Conservation (phyloP, 2,797 vertebrate species). For the Pangasius krempfi region DNA sequence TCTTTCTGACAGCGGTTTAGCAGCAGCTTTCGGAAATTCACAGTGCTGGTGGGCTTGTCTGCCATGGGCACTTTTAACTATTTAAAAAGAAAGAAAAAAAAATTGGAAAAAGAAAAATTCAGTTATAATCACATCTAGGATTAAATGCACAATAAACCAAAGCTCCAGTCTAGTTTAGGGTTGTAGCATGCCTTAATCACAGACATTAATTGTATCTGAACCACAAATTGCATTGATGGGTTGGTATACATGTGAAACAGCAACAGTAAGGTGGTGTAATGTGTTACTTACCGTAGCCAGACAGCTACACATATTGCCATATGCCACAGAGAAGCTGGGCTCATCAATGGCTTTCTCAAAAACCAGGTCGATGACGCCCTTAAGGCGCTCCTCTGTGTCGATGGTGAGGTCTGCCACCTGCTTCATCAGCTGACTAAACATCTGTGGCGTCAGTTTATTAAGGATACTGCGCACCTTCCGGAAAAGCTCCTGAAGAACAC, state of each 20-base stretch:
- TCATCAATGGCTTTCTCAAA: constrained; percentile 90
- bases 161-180: background rate
- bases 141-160: background rate
- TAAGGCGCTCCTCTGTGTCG: constrained; percentile 86
- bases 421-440: constrained; percentile 89
- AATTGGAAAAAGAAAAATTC: background rate
- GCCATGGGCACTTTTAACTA: constrained; percentile 88
- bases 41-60: constrained; percentile 84
- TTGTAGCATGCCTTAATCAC: background rate
- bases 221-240: background rate
- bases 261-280: background rate
- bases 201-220: background rate
- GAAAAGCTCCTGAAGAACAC: constrained; percentile 79
- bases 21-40: constrained; percentile 88
- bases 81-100: constrained; percentile 28
- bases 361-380: constrained; percentile 88
- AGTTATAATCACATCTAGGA: background rate
- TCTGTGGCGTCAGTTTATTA: constrained; percentile 87
- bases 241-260: background rate
- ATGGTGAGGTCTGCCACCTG: constrained; percentile 87
- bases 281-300: constrained; percentile 80
- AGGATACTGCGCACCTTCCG: constrained; percentile 88
- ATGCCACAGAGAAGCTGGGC: constrained; percentile 86
- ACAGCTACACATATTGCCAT: constrained; percentile 89
- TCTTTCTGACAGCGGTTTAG: constrained; percentile 90